Conservation (phyloP, 2,113 vertebrate species). For the Amphiprion ocellaris region DNA sequence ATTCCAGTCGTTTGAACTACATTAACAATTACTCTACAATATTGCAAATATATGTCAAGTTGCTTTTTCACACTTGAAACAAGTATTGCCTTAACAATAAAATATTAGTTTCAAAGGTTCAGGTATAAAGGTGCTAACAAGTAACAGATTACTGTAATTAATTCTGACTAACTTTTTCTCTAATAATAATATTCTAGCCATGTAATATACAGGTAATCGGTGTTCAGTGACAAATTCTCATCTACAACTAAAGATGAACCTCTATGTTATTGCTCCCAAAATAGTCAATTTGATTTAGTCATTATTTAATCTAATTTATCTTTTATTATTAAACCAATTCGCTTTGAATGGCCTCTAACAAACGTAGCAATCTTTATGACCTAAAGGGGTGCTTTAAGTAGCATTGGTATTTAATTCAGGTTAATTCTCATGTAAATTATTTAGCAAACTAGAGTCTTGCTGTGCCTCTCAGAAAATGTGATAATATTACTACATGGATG, state of each 20-base stretch:
- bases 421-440: background rate
- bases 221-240: slow-evolving; percentile 2
- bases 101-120: too few relatives aligned
- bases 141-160: too few relatives aligned
- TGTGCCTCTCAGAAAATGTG: background rate
- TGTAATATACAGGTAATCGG: background rate
- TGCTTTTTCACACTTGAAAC: too few relatives aligned
- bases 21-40: too few relatives aligned
- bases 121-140: too few relatives aligned
- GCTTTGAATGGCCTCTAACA: background rate
- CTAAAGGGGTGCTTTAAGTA: background rate
- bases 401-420: background rate
- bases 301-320: slow-evolving; percentile 3
- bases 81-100: too few relatives aligned
- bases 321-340: background rate
- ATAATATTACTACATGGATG: background rate
- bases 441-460: background rate
- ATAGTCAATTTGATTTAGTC: background rate
- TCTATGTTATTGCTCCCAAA: background rate
- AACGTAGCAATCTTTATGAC: background rate
- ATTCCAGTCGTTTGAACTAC: too few relatives aligned
- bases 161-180: too few relatives aligned
- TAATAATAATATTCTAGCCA: too few relatives aligned
- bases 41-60: too few relatives aligned
- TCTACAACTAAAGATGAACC: background rate